phyloP scores from a whole-genome alignment of 2,797 vertebrate genomes.

The Esox lucius region DNA sequence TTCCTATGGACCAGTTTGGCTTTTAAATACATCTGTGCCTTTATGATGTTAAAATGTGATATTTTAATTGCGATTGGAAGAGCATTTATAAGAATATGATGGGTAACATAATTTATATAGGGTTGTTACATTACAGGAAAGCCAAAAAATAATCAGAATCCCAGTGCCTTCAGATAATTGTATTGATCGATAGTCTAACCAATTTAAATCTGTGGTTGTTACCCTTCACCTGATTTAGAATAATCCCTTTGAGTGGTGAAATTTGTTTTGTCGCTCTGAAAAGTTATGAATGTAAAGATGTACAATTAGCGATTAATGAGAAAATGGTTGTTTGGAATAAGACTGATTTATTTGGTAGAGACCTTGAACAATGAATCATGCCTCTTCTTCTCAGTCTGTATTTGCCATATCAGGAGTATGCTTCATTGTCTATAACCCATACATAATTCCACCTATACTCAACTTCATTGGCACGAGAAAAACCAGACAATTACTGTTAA shows the following conservation, averaged over 20 bases:
- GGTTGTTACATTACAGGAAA: conserved; percentile 8
- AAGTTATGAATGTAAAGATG: not conserved
- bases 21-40: conserved; percentile 73
- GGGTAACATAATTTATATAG: conserved; percentile 14
- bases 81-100: conserved; percentile 19
- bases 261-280: not conserved
- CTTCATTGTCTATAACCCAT: conserved; percentile 36
- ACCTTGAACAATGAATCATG: conserved; percentile 9
- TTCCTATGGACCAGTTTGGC: conserved; percentile 55
- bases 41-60: conserved; percentile 43
- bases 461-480: conserved; percentile 54
- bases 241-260: not conserved
- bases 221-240: not conserved
- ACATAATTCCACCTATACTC: conserved; percentile 34
- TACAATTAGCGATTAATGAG: not conserved
- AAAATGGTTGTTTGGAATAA: not conserved
- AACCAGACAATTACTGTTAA: conserved; percentile 65
- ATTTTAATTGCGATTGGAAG: conserved; percentile 51
- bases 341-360: not conserved
- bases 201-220: conserved; percentile 13
- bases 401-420: conserved; percentile 64
- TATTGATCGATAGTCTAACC: conserved; percentile 53
- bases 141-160: conserved; percentile 61
- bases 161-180: conserved; percentile 74
- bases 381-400: conserved; percentile 56